Evolutionary conservation across 1,140 invertebrate species (phyloP).

Genomic region (Heliothis virescens): DNA sequence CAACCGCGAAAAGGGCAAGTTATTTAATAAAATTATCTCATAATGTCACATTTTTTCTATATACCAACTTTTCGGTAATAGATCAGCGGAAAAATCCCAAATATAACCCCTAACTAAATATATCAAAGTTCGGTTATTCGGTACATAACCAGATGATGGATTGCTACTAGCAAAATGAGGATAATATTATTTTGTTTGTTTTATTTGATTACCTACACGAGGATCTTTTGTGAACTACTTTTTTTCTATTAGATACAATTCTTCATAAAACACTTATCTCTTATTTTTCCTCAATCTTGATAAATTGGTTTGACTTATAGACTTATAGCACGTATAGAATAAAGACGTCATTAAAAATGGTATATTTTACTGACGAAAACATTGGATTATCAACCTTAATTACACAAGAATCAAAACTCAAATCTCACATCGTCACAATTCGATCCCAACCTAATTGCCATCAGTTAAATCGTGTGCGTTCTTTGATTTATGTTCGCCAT

Average conservation of each 20-base stretch:
- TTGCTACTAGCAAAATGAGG: neutral
- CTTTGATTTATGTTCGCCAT: conserved; percentile 33
- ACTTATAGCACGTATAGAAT: too few species aligned
- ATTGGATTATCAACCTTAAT: too few species aligned
- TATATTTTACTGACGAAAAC: too few species aligned
- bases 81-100: too few species aligned
- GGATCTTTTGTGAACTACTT: neutral
- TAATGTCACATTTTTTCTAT: neutral
- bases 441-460: conserved; percentile 27
- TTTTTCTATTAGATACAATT: neutral
- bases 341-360: neutral
- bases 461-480: conserved; percentile 28
- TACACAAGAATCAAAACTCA: neutral
- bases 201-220: neutral
- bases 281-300: too few species aligned
- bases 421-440: conserved; percentile 1
- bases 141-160: neutral
- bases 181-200: conserved; percentile 2
- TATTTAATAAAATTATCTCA: too few species aligned
- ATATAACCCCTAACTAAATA: neutral
- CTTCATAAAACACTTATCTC: too few species aligned
- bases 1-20: too few species aligned
- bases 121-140: neutral
- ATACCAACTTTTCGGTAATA: neutral
- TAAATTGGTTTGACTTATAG: too few species aligned